Evolutionary conservation across 1,140 invertebrate species (phyloP).

Genomic region (Agraylea sexmaculata): DNA sequence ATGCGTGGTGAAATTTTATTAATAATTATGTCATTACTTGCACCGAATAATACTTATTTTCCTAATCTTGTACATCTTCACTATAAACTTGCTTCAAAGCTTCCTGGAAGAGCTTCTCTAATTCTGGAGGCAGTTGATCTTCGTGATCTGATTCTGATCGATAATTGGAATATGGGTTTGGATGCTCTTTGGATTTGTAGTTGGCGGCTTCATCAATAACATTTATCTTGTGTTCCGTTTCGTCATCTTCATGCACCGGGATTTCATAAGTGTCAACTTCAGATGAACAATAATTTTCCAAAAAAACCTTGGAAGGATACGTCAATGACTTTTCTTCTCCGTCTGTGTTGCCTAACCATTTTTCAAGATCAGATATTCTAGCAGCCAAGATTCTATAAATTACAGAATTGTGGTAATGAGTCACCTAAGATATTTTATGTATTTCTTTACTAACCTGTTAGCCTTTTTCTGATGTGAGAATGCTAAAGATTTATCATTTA

Average conservation of each 20-base stretch:
- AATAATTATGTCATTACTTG: too few species aligned
- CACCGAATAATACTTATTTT: too few species aligned
- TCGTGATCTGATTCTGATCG: too few species aligned
- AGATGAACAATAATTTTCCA: conserved; percentile 31
- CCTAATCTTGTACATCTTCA: too few species aligned
- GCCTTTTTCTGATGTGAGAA: conserved; percentile 74
- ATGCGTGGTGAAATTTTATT: too few species aligned
- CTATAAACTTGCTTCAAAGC: conserved; percentile 31
- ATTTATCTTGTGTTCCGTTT: conserved; percentile 17
- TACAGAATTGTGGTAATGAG: conserved; percentile 1
- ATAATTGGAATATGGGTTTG: conserved; percentile 29
- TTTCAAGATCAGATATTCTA: conserved; percentile 36
- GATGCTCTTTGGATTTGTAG: conserved; percentile 8
- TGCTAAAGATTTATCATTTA: conserved; percentile 75
- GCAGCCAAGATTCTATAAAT: conserved; percentile 33
- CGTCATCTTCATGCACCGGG: conserved; percentile 20
- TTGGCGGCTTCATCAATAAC: conserved; percentile 24
- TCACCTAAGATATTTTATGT: background rate
- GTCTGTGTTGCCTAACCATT: conserved; percentile 35
- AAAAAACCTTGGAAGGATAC: conserved; percentile 38
- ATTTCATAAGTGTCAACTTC: conserved; percentile 33
- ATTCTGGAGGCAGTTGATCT: conserved; percentile 27
- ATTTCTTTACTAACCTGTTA: conserved; percentile 35
- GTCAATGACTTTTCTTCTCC: conserved; percentile 34
- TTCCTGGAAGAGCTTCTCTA: conserved; percentile 35